Conservation (phyloP, 2,888 invertebrate genomes). For the Luperina testacea region DNA sequence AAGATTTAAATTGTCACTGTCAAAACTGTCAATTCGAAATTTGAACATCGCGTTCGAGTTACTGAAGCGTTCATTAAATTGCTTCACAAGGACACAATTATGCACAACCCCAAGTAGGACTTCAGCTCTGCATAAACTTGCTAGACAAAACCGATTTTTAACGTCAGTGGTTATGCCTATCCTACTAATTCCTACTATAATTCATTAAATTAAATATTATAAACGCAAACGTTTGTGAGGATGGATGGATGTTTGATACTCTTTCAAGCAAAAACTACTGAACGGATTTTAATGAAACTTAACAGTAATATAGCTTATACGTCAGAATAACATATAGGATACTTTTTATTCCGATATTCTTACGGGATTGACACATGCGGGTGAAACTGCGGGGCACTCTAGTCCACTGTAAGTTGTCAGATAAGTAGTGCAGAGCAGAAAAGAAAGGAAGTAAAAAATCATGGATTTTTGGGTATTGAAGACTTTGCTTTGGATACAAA, state of each 20-base stretch:
- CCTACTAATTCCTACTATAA: too few species aligned
- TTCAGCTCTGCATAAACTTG: not conserved
- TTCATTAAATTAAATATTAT: too few species aligned
- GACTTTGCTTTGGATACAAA: not conserved
- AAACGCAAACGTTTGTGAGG: too few species aligned
- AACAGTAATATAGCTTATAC: too few species aligned
- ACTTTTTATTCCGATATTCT: too few species aligned
- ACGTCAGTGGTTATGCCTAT: not conserved
- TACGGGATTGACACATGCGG: too few species aligned
- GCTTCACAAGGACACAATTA: not conserved
- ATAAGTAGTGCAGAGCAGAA: not conserved
- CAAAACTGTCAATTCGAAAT: slow-evolving; percentile 13
- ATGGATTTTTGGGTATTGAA: not conserved
- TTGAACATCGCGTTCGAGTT: slow-evolving; percentile 13
- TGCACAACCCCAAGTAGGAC: not conserved
- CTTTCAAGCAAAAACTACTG: too few species aligned
- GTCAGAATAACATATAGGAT: too few species aligned
- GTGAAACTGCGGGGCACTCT: too few species aligned
- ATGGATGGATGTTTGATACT: too few species aligned
- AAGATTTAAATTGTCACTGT: slow-evolving; percentile 7
- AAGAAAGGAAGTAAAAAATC: not conserved
- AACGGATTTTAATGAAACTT: too few species aligned
- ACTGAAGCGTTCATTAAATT: not conserved
- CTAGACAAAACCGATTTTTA: not conserved
- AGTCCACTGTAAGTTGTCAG: too few species aligned